phyloP scores from a whole-genome alignment of 2,888 invertebrate genomes.

The Ceraclea dissimilis region DNA sequence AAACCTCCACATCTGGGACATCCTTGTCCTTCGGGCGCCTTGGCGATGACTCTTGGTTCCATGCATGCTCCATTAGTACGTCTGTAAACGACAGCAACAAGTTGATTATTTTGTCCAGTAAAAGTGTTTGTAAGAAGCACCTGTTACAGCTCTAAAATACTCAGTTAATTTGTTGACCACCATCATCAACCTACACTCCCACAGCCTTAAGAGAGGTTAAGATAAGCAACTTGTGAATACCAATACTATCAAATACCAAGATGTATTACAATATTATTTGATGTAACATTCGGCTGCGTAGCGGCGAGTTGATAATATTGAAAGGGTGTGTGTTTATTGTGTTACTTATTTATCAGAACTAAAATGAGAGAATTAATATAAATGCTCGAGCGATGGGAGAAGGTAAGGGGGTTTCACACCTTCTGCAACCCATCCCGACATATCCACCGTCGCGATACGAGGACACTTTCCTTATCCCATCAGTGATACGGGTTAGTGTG shows the following conservation, averaged over 20 bases:
- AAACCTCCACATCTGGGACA: constrained; percentile 84
- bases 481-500: constrained; percentile 40
- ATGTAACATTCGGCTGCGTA: constrained; percentile 21
- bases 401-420: constrained; percentile 46
- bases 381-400: constrained; percentile 49
- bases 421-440: constrained; percentile 34
- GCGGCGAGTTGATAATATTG: constrained; percentile 19
- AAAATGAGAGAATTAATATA: constrained; percentile 19
- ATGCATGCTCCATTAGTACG: constrained; percentile 56
- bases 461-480: constrained; percentile 75
- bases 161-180: constrained; percentile 23
- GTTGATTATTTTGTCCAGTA: not conserved
- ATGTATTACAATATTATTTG: constrained; percentile 1
- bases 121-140: constrained; percentile 12
- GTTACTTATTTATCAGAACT: constrained; percentile 23
- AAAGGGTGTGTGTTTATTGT: constrained; percentile 22
- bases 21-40: constrained; percentile 78
- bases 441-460: constrained; percentile 45
- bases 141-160: constrained; percentile 25
- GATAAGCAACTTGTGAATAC: constrained; percentile 21
- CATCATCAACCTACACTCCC: constrained; percentile 18
- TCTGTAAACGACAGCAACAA: constrained; percentile 29
- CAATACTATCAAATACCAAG: constrained; percentile 15
- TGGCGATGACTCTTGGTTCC: constrained; percentile 66
- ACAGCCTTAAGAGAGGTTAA: constrained; percentile 24